Evolutionary conservation across 2,888 invertebrate species (phyloP).

Genomic region (Yponomeuta malinellus): DNA sequence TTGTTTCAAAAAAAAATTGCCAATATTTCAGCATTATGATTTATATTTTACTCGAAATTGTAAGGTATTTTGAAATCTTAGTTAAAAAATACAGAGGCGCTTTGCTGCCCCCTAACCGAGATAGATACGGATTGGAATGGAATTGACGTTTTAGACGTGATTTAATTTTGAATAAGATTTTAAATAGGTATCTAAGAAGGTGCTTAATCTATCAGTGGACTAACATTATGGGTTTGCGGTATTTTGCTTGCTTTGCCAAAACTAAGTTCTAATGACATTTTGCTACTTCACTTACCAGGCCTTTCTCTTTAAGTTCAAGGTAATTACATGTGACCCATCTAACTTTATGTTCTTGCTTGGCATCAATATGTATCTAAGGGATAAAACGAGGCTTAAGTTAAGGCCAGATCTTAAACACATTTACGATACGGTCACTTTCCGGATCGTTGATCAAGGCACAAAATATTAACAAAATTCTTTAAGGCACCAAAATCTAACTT

Average conservation of each 20-base stretch:
- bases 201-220: no score
- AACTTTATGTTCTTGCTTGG: not conserved
- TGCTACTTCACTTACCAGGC: not conserved
- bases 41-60: no score
- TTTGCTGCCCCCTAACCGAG: no score
- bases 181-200: no score
- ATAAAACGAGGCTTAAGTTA: not conserved
- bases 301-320: not conserved
- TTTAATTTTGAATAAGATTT: no score
- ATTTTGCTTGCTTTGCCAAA: not conserved
- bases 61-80: no score
- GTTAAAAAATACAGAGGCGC: no score
- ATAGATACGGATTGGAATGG: no score
- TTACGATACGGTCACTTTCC: not conserved
- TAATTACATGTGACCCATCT: constrained; percentile 1
- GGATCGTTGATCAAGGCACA: not conserved
- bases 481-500: no score
- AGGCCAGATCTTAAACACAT: not conserved
- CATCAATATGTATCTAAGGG: not conserved
- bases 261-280: not conserved
- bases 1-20: not conserved
- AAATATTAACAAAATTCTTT: no score
- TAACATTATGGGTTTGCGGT: not conserved
- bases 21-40: not conserved
- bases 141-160: no score